Conservation (phyloP, 1,140 invertebrate genomes). For the Drosophila suzukii region DNA sequence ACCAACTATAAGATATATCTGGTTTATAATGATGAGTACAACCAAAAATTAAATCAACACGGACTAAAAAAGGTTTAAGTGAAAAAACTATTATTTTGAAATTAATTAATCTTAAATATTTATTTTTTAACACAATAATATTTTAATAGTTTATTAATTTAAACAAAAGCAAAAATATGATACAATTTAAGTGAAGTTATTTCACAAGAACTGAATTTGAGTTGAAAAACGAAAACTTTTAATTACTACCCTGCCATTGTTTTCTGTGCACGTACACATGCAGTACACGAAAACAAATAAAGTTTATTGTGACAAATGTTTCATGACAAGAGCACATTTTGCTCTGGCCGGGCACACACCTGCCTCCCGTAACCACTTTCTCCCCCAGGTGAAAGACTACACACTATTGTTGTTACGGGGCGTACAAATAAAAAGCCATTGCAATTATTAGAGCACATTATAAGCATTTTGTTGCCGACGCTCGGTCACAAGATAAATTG, state of each 20-base stretch:
- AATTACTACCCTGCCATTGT: background rate
- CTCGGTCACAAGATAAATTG: conserved; percentile 66
- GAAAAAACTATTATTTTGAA: too few relatives aligned
- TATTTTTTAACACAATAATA: too few relatives aligned
- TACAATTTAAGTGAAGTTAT: too few relatives aligned
- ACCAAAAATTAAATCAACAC: too few relatives aligned
- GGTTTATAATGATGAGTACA: too few relatives aligned
- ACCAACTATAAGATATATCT: too few relatives aligned
- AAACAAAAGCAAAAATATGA: too few relatives aligned
- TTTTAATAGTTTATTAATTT: too few relatives aligned
- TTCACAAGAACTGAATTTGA: background rate
- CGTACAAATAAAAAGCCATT: conserved; percentile 70
- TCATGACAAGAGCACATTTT: conserved; percentile 75
- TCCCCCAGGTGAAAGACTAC: conserved; percentile 31
- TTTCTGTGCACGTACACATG: conserved; percentile 26
- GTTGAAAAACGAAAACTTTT: background rate
- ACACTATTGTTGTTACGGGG: conserved; percentile 8
- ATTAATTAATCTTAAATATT: too few relatives aligned
- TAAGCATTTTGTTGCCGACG: conserved; percentile 45
- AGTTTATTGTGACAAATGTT: conserved; percentile 83
- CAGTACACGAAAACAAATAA: conserved; percentile 75
- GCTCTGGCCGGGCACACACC: conserved; percentile 39
- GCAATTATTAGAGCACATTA: conserved; percentile 78
- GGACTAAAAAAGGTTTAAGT: too few relatives aligned
- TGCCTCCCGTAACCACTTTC: conserved; percentile 13